Evolutionary conservation across 2,888 invertebrate species (phyloP), one percentile per base, ranked within the genome.

Genomic region (Nomada hirtipes): DNA sequence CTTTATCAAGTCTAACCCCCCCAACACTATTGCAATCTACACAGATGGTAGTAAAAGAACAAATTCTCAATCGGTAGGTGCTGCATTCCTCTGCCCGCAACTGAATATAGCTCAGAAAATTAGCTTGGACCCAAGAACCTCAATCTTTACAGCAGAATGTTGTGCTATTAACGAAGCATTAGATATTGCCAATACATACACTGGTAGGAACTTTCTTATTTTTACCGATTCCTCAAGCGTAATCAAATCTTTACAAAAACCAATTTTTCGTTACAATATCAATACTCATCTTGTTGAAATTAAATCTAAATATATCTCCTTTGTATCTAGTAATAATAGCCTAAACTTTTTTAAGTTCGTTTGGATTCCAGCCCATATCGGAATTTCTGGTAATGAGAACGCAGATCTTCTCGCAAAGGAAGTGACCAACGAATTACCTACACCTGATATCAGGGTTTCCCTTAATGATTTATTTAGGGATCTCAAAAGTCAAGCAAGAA

Each of bases 161-260:
- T 64, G n/a, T 13, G 47, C 26, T 7, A 64, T 64, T 42, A 47
- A 64, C 15, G 26, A 11, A 64, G 63, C 63, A 64, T 23, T 64
- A 11, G 26, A 64, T 47, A 13, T 50, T 1, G 15, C 9, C 11
- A 64, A n/a, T 15, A 13, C 9, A 10, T 13, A 4, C 1, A 13
- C 23, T 15, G 10, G 47, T 47, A 7, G 15, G 7, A 64, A 50
- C 20, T 65, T 65, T n/a, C 47, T 50, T 26, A 64, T 64, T 13
- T 9, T 26, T 4, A 64, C 29, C 18, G 64, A 64, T 50, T 64
- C 18, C 11, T 15, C 10, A 29, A 64, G 64, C 15, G 50, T 29
- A 50, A 50, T 50, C 26, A 26, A 18, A 50, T 18, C 26, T 29
- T 2, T 64, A 18, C 29, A 64, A 7, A 29, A 29, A 29, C 29